Evolutionary conservation across 2,888 invertebrate genomes (phyloP).

Genomic region (Dryomyza anilis): DNA sequence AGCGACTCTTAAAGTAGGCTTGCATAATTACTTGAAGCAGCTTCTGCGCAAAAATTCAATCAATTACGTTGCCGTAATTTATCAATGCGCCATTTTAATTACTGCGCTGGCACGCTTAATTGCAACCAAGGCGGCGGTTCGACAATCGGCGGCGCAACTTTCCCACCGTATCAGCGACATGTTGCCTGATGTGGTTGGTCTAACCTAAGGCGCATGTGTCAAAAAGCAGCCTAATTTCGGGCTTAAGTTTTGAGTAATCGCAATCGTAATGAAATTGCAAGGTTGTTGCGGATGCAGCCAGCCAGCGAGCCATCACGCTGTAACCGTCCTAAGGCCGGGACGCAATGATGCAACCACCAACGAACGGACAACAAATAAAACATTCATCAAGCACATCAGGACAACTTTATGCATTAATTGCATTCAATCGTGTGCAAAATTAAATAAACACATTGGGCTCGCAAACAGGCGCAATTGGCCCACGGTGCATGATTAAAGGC

Average conservation of each 20-base stretch:
- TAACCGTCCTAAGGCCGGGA: neutral
- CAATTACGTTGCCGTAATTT: conserved; percentile 12
- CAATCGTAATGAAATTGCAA: neutral
- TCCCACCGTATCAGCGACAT: conserved; percentile 15
- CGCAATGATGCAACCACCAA: neutral
- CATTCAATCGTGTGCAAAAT: no score
- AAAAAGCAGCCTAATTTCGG: neutral
- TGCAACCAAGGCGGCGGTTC: neutral
- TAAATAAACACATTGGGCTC: no score
- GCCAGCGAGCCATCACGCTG: neutral
- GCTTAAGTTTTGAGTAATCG: no score
- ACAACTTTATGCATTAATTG: no score
- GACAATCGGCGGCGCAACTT: neutral
- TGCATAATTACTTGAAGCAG: conserved; percentile 1
- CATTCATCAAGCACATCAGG: neutral
- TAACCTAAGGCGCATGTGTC: conserved; percentile 13
- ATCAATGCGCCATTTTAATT: conserved; percentile 23
- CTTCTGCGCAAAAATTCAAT: conserved; percentile 23
- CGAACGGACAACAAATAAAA: conserved; percentile 14
- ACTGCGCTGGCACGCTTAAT: conserved; percentile 8
- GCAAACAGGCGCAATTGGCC: conserved; percentile 1
- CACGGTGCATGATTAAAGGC: conserved; percentile 21
- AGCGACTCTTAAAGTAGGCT: conserved; percentile 7
- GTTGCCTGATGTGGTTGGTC: neutral
- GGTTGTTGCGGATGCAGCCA: neutral